Evolutionary conservation across 2,888 invertebrate genomes (phyloP), one percentile per base, ranked within the genome.

Genomic region (Pollenia angustigena): DNA sequence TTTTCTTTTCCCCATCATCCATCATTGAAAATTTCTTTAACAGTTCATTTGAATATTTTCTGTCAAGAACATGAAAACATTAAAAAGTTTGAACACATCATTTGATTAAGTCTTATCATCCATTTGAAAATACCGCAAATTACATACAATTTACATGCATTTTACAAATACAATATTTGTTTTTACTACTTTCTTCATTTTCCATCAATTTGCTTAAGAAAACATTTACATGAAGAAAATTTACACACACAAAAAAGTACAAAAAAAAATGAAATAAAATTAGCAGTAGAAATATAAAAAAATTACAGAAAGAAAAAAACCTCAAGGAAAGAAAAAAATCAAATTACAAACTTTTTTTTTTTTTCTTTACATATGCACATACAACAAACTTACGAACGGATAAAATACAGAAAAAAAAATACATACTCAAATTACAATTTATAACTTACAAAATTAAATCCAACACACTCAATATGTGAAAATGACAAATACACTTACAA

Each of bases 391-490:
- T 48, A 68, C 54, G 16, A 14, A 66, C n/a, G 42, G 18, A 44
- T 8, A 32, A 32, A 8, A 69, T 32, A 40, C 32, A 32, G 32
- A n/a, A 52, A 23, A 23, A 23, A 23, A 23, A 23, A 54, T 56
- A 81, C 71, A 83, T 71, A 74, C 79, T 84, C 84, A 79, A 79
- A 84, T 84, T 84, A 80, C 79, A 60, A 84, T 84, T 74, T 84
- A 84, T 66, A 84, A 84, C 83, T 84, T 84, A 83, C 71, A 60
- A 74, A 84, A 84, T 79, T 79, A 79, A 60, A 84, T 74, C 78
- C 84, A 83, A 84, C 66, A 84, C 84, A 84, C 84, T 79, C 84
- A 84, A 84, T 85, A 85, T 80, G 84, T 85, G 84, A 85, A 85
- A 85, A 85, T 85, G 84, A 85, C 84, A 85, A 85, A 84, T 68